A percentile compares a stretch with the other conserved stretches of the same genome.
Evolutionary conservation across 1,140 invertebrate species (phyloP).

Genomic region (Geopemphigus sp.): DNA sequence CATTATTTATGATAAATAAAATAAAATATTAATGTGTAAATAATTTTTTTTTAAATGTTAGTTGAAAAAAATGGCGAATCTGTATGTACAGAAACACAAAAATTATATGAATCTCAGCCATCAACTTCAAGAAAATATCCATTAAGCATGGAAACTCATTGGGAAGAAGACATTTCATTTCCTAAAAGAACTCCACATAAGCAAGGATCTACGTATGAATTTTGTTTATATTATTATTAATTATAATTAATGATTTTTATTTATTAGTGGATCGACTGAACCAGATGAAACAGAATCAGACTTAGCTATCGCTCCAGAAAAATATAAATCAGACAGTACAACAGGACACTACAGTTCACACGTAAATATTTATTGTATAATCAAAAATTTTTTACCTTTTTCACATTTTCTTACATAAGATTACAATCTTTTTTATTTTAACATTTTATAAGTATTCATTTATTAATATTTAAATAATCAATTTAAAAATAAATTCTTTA

Average conservation of each 20-base stretch:
- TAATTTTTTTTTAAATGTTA: conserved; percentile 3
- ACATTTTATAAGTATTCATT: not conserved
- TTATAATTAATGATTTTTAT: conserved; percentile 32
- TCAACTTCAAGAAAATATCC: conserved; percentile 56
- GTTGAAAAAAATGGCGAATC: conserved; percentile 36
- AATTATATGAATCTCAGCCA: conserved; percentile 54
- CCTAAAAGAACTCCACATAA: conserved; percentile 52
- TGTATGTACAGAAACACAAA: conserved; percentile 52
- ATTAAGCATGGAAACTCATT: conserved; percentile 67
- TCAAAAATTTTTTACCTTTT: no score
- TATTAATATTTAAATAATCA: not conserved
- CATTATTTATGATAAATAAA: conserved; percentile 48
- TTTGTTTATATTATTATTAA: conserved; percentile 52
- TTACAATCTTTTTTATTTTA: no score
- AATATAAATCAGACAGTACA: conserved; percentile 79
- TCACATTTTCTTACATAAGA: no score
- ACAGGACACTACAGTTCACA: conserved; percentile 64
- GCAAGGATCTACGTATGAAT: conserved; percentile 51
- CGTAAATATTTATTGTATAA: conserved; percentile 46
- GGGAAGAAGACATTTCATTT: conserved; percentile 61
- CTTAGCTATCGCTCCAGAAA: conserved; percentile 82
- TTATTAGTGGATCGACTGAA: conserved; percentile 68
- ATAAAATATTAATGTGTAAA: not conserved
- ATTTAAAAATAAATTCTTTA: not conserved
- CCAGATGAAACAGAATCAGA: conserved; percentile 82